phyloP scores from a whole-genome alignment of 2,113 vertebrate species.

The Poeciliopsis retropinna region DNA sequence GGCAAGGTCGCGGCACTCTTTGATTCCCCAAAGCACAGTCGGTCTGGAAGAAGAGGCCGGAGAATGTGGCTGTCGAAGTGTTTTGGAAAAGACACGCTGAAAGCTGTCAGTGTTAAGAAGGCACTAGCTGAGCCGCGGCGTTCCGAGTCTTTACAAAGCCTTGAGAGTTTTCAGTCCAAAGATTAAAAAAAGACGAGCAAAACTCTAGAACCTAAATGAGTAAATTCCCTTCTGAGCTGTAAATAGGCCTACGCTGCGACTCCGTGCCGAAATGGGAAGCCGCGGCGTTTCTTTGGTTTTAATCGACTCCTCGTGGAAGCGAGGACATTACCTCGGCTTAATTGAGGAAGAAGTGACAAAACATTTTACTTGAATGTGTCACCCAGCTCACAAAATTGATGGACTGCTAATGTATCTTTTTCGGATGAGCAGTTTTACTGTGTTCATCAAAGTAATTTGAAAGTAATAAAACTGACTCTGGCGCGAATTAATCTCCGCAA shows the following conservation, averaged over 20 bases:
- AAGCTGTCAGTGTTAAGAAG: neutral
- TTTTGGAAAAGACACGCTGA: neutral
- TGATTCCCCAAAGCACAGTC: conserved; percentile 42
- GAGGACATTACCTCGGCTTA: conserved; percentile 50
- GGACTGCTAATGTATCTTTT: conserved; percentile 58
- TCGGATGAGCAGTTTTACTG: conserved; percentile 38
- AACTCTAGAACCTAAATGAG: neutral
- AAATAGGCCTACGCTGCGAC: conserved; percentile 35
- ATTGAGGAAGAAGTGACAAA: conserved; percentile 63
- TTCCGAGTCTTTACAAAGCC: conserved; percentile 35
- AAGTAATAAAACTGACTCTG: conserved; percentile 60
- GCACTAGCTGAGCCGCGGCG: conserved; percentile 30
- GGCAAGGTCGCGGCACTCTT: conserved; percentile 60
- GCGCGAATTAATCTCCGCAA: conserved; percentile 48
- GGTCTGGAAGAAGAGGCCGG: conserved; percentile 10
- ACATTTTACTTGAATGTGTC: conserved; percentile 46
- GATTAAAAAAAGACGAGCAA: conserved; percentile 9
- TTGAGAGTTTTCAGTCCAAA: conserved; percentile 11
- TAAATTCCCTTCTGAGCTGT: conserved; percentile 45
- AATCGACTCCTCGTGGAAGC: conserved; percentile 43
- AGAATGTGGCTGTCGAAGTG: conserved; percentile 8
- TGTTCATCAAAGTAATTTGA: conserved; percentile 65
- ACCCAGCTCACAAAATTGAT: conserved; percentile 59
- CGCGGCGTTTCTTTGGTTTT: conserved; percentile 28
- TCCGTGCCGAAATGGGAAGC: conserved; percentile 11